A percentile compares a stretch with the other conserved stretches of the same genome.
phyloP scores from a whole-genome alignment of 1,140 invertebrate genomes.

The Oedothorax gibbosus region DNA sequence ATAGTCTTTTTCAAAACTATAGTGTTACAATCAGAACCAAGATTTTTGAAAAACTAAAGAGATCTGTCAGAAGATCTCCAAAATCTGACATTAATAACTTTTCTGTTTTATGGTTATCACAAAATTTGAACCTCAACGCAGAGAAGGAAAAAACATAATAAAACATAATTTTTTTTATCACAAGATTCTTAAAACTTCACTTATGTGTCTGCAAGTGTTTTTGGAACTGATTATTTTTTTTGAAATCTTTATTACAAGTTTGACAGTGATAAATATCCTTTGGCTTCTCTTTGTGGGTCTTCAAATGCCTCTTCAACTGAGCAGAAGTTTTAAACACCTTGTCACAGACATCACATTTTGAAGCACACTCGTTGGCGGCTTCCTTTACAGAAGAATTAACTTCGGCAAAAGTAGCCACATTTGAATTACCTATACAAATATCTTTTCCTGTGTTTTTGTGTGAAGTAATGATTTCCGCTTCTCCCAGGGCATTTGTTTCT shows the following conservation, averaged over 20 bases:
- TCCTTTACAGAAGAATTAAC: conserved; percentile 15
- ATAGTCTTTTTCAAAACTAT: no score
- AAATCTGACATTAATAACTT: no score
- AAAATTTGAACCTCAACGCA: no score
- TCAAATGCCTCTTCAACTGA: conserved; percentile 31
- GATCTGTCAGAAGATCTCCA: no score
- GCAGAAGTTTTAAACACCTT: conserved; percentile 41
- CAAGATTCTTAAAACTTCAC: neutral
- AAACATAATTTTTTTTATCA: no score
- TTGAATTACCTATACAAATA: neutral
- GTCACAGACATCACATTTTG: conserved; percentile 26
- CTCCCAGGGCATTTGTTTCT: neutral
- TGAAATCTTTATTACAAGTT: conserved; percentile 44
- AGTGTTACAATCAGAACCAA: no score
- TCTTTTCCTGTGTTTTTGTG: conserved; percentile 9
- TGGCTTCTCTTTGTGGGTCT: conserved; percentile 21
- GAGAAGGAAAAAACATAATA: no score
- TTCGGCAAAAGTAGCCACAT: neutral
- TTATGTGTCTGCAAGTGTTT: conserved; percentile 38
- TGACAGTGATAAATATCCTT: conserved; percentile 44
- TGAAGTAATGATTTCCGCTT: neutral
- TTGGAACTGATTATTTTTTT: conserved; percentile 38
- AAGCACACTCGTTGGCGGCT: neutral
- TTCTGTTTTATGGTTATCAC: no score
- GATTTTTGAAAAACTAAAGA: no score